phyloP scores from a whole-genome alignment of 2,797 vertebrate genomes.

The Microcaecilia unicolor region DNA sequence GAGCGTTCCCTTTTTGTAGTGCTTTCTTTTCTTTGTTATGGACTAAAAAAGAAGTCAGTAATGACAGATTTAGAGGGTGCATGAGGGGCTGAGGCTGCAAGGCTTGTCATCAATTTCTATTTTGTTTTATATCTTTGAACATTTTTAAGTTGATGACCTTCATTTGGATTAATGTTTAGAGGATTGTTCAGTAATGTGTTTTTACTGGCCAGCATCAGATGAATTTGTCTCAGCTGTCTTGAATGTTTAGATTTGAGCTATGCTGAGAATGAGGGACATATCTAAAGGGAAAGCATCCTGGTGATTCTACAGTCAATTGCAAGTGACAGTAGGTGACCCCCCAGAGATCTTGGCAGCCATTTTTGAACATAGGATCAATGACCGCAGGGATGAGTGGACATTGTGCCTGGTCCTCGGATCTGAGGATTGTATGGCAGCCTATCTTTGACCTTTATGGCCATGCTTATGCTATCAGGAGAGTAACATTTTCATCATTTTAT shows the following conservation, averaged over 20 bases:
- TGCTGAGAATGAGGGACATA: no score
- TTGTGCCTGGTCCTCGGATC: no score
- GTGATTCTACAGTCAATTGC: no score
- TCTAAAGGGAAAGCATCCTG: no score
- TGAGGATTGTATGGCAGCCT: conserved; percentile 71
- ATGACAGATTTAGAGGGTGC: background rate
- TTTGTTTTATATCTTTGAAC: background rate
- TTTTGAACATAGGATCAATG: no score
- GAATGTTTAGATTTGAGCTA: background rate
- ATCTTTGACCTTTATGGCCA: conserved; percentile 74
- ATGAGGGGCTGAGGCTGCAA: background rate
- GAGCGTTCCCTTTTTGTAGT: no score
- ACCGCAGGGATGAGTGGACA: no score
- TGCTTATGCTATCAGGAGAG: conserved; percentile 81
- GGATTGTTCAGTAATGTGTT: background rate
- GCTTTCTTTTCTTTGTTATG: background rate
- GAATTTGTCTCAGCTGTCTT: background rate
- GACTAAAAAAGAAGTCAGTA: background rate
- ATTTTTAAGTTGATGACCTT: background rate
- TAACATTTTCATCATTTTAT: no score
- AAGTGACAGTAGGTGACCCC: no score
- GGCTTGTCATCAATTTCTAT: background rate
- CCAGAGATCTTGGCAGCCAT: no score
- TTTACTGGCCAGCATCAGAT: background rate
- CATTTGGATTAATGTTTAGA: background rate